phyloP scores from a whole-genome alignment of 2,113 vertebrate species.

The Python bivittatus region DNA sequence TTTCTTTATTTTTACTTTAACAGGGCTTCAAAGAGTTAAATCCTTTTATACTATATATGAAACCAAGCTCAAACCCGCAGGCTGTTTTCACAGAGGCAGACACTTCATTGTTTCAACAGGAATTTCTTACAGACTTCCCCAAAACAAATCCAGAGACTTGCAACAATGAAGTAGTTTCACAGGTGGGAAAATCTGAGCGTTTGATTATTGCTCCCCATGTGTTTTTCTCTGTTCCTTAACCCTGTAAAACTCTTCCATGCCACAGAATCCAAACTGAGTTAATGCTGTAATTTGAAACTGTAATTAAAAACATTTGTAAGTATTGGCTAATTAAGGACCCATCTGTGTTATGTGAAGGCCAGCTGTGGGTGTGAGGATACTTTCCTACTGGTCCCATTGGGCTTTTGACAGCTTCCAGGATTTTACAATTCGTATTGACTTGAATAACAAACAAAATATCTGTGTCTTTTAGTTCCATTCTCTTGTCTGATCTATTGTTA shows the following conservation, averaged over 20 bases:
- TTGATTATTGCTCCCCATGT: background rate
- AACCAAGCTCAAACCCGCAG: slow-evolving; percentile 36
- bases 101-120: slow-evolving; percentile 29
- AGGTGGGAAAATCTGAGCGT: slow-evolving; percentile 40
- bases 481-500: background rate
- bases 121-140: slow-evolving; percentile 33
- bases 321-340: background rate
- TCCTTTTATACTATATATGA: slow-evolving; percentile 80
- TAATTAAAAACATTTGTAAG: background rate
- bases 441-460: background rate
- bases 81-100: slow-evolving; percentile 30
- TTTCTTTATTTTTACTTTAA: background rate
- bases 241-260: background rate
- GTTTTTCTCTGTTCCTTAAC: background rate
- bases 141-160: slow-evolving; percentile 23
- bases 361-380: no score
- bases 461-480: background rate
- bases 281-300: background rate
- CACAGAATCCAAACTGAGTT: background rate
- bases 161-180: slow-evolving; percentile 10
- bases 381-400: background rate
- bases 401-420: background rate
- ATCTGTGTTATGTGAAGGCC: no score
- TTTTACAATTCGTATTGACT: background rate
- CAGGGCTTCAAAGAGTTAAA: slow-evolving; percentile 78